These are phyloP conservation scores for Lycia hirtaria DNA, from an alignment of 2,888 invertebrate genomes.

Conservation along the genomic window DNA sequence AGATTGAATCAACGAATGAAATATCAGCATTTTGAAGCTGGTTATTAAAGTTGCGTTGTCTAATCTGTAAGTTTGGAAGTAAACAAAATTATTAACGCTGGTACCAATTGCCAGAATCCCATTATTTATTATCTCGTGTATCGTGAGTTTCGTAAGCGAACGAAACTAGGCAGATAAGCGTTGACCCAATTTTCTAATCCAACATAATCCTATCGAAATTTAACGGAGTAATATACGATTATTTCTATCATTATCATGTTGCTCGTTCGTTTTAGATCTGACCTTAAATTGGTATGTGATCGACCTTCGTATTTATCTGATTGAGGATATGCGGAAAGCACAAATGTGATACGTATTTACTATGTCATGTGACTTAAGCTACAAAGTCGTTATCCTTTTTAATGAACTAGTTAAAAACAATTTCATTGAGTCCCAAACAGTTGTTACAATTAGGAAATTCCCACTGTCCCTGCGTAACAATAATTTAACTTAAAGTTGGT, in stretches of 20 bases:
- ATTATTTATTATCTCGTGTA: constrained; percentile 35
- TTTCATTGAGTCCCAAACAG: constrained; percentile 18
- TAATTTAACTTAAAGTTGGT: constrained; percentile 8
- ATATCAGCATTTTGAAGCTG: background rate
- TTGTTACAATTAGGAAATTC: constrained; percentile 24
- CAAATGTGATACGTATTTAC: constrained; percentile 19
- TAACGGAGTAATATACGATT: constrained; percentile 15
- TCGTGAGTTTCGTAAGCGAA: constrained; percentile 44
- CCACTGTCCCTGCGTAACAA: constrained; percentile 7
- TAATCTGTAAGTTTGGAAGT: constrained; percentile 8
- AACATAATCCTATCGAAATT: constrained; percentile 42
- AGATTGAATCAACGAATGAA: background rate
- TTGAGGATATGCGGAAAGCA: constrained; percentile 39
- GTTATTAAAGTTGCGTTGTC: background rate
- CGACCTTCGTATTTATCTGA: constrained; percentile 45
- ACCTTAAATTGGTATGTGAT: constrained; percentile 48
- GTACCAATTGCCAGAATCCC: constrained; percentile 23
- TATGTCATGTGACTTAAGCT: constrained; percentile 13
- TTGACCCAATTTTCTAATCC: constrained; percentile 53
- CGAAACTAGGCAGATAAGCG: constrained; percentile 48
- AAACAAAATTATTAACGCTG: constrained; percentile 30
- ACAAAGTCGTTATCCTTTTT: constrained; percentile 23
- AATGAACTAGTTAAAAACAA: constrained; percentile 19
- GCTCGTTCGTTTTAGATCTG: constrained; percentile 35
- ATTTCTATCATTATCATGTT: constrained; percentile 17